phyloP scores from a whole-genome alignment of 1,140 invertebrate genomes.

The Mizuhopecten yessoensis region DNA sequence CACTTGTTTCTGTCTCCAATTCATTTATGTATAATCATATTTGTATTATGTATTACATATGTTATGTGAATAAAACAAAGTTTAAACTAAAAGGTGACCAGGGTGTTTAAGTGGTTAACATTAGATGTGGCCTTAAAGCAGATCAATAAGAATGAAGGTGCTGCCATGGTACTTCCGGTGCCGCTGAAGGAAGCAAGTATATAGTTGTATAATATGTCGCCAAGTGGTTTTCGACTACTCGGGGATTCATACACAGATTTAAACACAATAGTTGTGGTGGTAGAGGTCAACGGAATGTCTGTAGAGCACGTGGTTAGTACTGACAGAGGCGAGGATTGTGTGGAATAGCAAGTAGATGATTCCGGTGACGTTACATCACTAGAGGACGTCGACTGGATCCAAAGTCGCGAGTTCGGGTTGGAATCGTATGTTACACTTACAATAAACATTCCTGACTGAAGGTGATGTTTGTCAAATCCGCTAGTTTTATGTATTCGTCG shows the following conservation, averaged over 20 bases:
- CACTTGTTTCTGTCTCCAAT: no score
- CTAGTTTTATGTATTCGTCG: background rate
- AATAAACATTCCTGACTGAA: background rate
- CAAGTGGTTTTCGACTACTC: background rate
- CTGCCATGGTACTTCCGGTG: background rate
- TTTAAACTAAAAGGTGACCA: no score
- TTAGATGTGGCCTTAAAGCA: background rate
- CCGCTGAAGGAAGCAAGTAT: background rate
- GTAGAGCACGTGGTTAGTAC: background rate
- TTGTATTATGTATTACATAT: no score
- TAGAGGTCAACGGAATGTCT: background rate
- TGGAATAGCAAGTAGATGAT: constrained; percentile 1
- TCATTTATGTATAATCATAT: no score
- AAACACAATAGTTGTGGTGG: background rate
- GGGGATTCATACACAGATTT: background rate
- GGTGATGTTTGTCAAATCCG: background rate
- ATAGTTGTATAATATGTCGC: background rate
- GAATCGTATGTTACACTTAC: background rate
- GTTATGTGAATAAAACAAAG: no score
- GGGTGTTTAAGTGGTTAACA: background rate
- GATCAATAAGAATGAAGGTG: background rate
- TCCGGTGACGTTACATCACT: background rate
- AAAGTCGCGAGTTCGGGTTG: background rate
- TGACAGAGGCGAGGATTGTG: background rate
- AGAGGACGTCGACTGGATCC: background rate